phyloP scores from a whole-genome alignment of 2,113 vertebrate species.

The Callipepla squamata region DNA sequence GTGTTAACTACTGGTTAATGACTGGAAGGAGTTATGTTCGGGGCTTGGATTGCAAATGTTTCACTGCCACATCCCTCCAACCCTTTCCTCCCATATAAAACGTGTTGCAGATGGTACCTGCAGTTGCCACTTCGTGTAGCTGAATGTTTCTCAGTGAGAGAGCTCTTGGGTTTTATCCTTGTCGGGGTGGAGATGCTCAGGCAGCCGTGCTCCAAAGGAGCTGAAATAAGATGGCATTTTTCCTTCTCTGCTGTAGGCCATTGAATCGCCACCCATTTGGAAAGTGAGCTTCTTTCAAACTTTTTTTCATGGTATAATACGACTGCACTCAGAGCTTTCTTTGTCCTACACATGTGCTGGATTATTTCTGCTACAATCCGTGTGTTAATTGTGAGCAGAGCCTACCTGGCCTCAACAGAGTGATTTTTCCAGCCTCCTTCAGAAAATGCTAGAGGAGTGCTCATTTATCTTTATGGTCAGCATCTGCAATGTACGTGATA shows the following conservation, averaged over 20 bases:
- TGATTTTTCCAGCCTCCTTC: neutral
- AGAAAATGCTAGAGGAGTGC: neutral
- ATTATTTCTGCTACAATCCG: neutral
- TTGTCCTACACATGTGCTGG: accelerated
- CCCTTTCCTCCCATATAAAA: neutral
- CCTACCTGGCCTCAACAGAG: neutral
- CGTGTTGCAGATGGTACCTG: neutral
- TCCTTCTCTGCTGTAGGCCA: neutral
- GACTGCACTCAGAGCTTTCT: neutral
- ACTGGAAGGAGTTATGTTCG: neutral
- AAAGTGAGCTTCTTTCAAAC: neutral
- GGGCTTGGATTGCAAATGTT: neutral
- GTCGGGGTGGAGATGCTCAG: accelerated
- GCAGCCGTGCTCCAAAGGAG: neutral
- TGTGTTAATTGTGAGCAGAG: neutral
- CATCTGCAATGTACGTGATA: neutral
- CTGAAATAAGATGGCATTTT: neutral
- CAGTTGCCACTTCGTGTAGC: neutral
- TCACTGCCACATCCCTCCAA: neutral
- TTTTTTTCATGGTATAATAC: neutral
- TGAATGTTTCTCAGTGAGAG: neutral
- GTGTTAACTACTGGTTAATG: no score
- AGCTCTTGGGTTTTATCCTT: neutral
- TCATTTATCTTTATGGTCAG: neutral
- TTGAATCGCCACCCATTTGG: neutral